Evolutionary conservation across 2,888 invertebrate genomes (phyloP), one percentile per base, ranked within the genome.

Genomic region (Microctonus brassicae): DNA sequence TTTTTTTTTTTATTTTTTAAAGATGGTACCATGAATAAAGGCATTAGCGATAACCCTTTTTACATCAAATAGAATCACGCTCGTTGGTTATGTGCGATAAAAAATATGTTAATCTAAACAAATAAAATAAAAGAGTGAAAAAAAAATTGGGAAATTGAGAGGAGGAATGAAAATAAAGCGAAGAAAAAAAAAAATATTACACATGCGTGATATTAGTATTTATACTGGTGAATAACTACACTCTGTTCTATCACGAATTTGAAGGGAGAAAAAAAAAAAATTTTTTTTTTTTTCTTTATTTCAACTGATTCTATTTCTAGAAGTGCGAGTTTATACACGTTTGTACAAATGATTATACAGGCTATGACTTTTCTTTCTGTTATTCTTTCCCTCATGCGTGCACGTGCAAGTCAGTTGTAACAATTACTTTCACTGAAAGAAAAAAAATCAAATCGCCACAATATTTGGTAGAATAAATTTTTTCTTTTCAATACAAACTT

Each of bases 251-350:
- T 70, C 64, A 29, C 34, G 47, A 70, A 64, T 64, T 39, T 24
- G 20, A 26, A 53, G 64, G 64, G 58, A 47, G n/a, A 47, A 29
- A 29, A 29, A 29, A 29, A 29, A 55, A 7, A 34, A 36, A 55
- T 69, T 69, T 61, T 26, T 55, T 65, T 53, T 53, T 34, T 34
- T 34, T 53, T 34, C n/a, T 64, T 29, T 55, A 20, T 63, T 70
- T 39, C 58, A 39, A 64, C 64, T 64, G 58, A 70, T 70, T 70
- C 70, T 70, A 70, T 70, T 70, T 70, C 52, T 33, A 57, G 57
- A 63, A 70, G 55, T 55, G 57, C 55, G 22, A 62, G 61, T 24
- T 17, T 26, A 47, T 26, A 20, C 20, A 67, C 58, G 58, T 26
- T 47, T 33, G 52, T 47, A 33, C 47, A 47, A 33, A n/a, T 47